Percentiles rank a stretch among this genome's conserved stretches.
These are phyloP conservation scores for Pycnomerus fuliginosus DNA, from an alignment of 2,888 invertebrate species.

Conservation along the genomic window DNA sequence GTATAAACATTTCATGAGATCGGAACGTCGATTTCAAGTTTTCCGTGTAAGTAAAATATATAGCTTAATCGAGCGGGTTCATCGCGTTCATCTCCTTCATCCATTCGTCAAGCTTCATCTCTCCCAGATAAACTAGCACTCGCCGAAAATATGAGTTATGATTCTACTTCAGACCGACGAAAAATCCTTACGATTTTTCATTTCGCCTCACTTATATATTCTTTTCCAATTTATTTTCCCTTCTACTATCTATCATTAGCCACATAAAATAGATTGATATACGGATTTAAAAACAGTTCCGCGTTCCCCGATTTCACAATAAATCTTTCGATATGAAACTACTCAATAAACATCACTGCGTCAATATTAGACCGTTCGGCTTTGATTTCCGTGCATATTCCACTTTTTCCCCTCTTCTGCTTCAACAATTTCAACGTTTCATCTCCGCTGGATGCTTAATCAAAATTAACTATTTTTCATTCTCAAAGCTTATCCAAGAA, in stretches of 20 bases:
- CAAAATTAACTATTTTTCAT: no score
- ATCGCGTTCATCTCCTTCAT: conserved; percentile 41
- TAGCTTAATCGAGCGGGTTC: conserved; percentile 37
- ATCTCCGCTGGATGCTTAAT: no score
- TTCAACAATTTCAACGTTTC: no score
- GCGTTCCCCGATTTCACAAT: conserved; percentile 11
- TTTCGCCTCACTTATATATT: conserved; percentile 43
- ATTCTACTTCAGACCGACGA: conserved; percentile 38
- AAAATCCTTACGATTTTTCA: conserved; percentile 47
- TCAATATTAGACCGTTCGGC: no score
- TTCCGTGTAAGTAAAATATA: conserved; percentile 36
- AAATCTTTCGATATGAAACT: conserved; percentile 14
- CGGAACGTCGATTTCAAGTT: conserved; percentile 28
- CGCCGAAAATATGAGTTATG: conserved; percentile 48
- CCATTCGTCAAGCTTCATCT: conserved; percentile 46
- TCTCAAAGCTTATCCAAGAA: no score
- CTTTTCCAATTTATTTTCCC: conserved; percentile 43
- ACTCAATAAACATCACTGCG: no score
- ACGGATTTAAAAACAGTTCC: conserved; percentile 4
- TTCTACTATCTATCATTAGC: conserved; percentile 40
- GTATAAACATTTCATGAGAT: conserved; percentile 30
- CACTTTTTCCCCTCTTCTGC: no score
- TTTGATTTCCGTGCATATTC: no score
- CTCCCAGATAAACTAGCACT: conserved; percentile 45
- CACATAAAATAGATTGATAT: conserved; percentile 31